These are phyloP conservation scores for Leptinotarsa tumamoca DNA, from an alignment of 2,888 invertebrate genomes.

Conservation along the genomic window DNA sequence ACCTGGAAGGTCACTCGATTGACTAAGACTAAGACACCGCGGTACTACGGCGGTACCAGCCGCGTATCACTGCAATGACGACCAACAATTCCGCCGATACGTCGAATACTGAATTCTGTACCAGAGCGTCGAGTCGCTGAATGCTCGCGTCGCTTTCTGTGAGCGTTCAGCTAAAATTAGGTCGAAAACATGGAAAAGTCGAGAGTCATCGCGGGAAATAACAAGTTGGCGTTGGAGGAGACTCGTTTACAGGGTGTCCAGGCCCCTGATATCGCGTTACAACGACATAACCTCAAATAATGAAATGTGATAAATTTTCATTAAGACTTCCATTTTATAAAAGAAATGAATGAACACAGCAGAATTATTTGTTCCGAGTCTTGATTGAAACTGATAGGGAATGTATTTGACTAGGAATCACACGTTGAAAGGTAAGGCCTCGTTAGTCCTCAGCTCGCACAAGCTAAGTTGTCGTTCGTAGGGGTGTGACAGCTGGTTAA, in stretches of 20 bases:
- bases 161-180: constrained; percentile 8
- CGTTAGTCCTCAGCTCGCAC: too few species aligned
- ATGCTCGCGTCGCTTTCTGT: not conserved
- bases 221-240: constrained; percentile 14
- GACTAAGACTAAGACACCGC: not conserved
- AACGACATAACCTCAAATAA: too few species aligned
- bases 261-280: too few species aligned
- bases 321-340: too few species aligned
- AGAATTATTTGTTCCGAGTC: too few species aligned
- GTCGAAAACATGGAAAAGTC: constrained; percentile 6
- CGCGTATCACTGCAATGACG: not conserved
- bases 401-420: too few species aligned
- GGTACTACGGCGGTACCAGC: not conserved
- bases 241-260: not conserved
- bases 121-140: not conserved
- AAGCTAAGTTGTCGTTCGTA: too few species aligned
- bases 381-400: too few species aligned
- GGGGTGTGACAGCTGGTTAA: too few species aligned
- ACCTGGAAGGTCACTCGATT: not conserved
- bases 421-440: too few species aligned
- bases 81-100: not conserved
- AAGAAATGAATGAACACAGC: too few species aligned
- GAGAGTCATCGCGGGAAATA: constrained; percentile 18
- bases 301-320: too few species aligned
- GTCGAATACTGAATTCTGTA: not conserved